Conservation (phyloP, 2,888 invertebrate species). For the Nycteola revayana region DNA sequence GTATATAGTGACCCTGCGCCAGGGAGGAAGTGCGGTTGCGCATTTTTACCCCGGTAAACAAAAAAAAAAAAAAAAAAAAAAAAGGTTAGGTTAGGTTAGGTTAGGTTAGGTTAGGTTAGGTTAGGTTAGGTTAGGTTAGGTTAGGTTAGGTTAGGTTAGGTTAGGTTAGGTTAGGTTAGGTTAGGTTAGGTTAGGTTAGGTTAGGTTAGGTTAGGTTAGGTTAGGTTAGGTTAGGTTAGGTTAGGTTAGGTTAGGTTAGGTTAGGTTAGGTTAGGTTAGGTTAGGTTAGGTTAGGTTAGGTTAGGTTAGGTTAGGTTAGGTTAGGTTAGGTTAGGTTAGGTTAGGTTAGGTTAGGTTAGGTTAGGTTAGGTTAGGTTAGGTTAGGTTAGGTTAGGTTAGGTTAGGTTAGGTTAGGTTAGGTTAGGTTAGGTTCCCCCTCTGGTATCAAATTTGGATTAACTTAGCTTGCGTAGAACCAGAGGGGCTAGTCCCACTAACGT, state of each 20-base stretch:
- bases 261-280: conserved; percentile 9
- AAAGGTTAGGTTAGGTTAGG: conserved; percentile 18
- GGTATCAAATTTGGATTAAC: too few relatives aligned
- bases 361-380: conserved; percentile 17
- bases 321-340: conserved; percentile 26
- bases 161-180: conserved; percentile 11
- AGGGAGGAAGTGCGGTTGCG: too few relatives aligned
- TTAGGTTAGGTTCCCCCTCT: too few relatives aligned
- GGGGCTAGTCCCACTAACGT: too few relatives aligned
- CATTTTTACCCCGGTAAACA: too few relatives aligned
- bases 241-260: conserved; percentile 5
- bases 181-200: conserved; percentile 12
- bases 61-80: too few relatives aligned
- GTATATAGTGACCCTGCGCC: too few relatives aligned
- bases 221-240: conserved; percentile 22
- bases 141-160: conserved; percentile 15
- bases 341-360: conserved; percentile 21
- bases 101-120: conserved; percentile 14
- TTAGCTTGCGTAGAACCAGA: too few relatives aligned
- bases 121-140: conserved; percentile 15
- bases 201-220: too few relatives aligned
- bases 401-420: conserved; percentile 19
- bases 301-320: conserved; percentile 26
- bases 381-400: conserved; percentile 17
- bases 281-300: conserved; percentile 15